phyloP scores from a whole-genome alignment of 1,140 invertebrate genomes.

The Muscidifurax raptorellus region DNA sequence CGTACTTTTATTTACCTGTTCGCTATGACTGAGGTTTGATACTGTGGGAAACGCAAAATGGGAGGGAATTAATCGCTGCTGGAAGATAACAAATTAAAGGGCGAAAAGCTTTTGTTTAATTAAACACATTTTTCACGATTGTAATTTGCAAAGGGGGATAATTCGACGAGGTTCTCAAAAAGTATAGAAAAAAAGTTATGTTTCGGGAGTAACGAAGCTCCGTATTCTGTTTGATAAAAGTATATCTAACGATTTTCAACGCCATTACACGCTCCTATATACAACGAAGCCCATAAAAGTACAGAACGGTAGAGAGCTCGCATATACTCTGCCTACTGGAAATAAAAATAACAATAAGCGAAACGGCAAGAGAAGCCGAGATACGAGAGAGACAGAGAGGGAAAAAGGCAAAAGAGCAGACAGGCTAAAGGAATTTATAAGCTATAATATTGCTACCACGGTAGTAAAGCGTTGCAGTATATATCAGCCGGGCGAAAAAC shows the following conservation, averaged over 20 bases:
- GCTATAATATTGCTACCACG: conserved; percentile 70
- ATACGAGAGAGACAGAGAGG: neutral
- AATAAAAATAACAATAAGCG: conserved; percentile 29
- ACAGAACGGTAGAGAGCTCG: neutral
- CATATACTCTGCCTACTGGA: neutral
- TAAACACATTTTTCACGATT: too few relatives aligned
- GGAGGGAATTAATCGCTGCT: neutral
- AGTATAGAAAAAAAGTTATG: neutral
- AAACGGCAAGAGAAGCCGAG: neutral
- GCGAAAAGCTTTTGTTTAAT: too few relatives aligned
- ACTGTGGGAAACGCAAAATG: neutral
- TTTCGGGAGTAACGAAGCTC: neutral
- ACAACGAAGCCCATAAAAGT: neutral
- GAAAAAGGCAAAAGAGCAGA: conserved; percentile 52
- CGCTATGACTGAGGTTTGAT: neutral
- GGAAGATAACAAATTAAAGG: too few relatives aligned
- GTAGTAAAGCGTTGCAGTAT: conserved; percentile 68
- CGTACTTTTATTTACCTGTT: conserved; percentile 63
- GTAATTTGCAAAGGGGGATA: too few relatives aligned
- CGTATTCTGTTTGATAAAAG: neutral
- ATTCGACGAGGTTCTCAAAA: neutral
- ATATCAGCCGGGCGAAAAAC: conserved; percentile 65
- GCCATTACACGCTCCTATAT: neutral
- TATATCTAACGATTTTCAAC: neutral
- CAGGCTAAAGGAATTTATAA: conserved; percentile 68